Conservation (phyloP, 2,888 invertebrate genomes). For the Pyrgus malvae region DNA sequence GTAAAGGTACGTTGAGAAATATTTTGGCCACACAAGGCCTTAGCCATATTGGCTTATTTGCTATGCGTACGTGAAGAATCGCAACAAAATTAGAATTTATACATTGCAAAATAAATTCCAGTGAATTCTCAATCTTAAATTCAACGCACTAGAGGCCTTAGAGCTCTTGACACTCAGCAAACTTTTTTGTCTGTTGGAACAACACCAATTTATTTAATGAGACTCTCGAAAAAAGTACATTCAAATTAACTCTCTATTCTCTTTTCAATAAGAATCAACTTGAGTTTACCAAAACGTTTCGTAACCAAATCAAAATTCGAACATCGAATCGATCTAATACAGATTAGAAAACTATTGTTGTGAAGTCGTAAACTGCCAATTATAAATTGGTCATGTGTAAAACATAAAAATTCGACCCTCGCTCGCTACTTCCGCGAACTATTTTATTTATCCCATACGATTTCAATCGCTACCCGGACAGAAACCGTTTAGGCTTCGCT, state of each 20-base stretch:
- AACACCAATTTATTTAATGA: slow-evolving; percentile 10
- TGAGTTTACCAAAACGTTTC: not conserved
- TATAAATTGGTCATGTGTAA: slow-evolving; percentile 60
- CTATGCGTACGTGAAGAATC: slow-evolving; percentile 18
- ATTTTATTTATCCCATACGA: slow-evolving; percentile 28
- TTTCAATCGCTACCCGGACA: slow-evolving; percentile 21
- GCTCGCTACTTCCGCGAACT: slow-evolving; percentile 48
- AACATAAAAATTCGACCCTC: slow-evolving; percentile 52
- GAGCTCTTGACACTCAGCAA: not conserved
- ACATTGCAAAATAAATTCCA: not conserved
- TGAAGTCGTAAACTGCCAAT: slow-evolving; percentile 51
- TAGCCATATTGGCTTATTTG: slow-evolving; percentile 4
- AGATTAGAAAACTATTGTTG: slow-evolving; percentile 46
- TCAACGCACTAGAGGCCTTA: not conserved
- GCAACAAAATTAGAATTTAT: slow-evolving; percentile 2
- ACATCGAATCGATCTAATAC: slow-evolving; percentile 43
- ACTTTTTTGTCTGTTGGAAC: not conserved
- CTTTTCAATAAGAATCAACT: not conserved
- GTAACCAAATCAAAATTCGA: slow-evolving; percentile 44
- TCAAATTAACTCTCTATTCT: slow-evolving; percentile 8
- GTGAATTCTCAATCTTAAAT: not conserved
- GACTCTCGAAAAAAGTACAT: not conserved
- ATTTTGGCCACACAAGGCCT: slow-evolving; percentile 52
- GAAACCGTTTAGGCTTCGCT: not conserved
- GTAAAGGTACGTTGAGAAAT: slow-evolving; percentile 13